Percentiles rank a stretch among this genome's conserved stretches.
Conservation (phyloP, 2,888 invertebrate genomes). For the Lycia hirtaria region DNA sequence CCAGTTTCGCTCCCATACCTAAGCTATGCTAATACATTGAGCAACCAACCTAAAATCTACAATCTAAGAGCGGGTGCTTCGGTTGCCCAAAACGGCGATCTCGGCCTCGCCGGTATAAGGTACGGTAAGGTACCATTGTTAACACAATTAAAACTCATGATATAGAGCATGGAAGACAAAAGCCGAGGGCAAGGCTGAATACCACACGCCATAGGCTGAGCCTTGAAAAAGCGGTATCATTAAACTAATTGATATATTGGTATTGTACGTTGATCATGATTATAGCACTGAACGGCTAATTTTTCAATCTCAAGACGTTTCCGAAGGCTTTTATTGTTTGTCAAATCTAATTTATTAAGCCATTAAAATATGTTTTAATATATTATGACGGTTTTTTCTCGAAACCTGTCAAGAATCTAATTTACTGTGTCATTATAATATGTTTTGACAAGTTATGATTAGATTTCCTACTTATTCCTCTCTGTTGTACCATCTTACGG, state of each 20-base stretch:
- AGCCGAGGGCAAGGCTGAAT: conserved; percentile 65
- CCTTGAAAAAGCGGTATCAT: conserved; percentile 39
- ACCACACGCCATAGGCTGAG: conserved; percentile 54
- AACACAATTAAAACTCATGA: conserved; percentile 69
- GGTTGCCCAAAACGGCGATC: conserved; percentile 55
- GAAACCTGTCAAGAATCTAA: no score
- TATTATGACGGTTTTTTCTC: no score
- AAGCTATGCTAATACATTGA: conserved; percentile 50
- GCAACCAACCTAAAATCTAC: conserved; percentile 48
- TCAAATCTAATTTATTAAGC: no score
- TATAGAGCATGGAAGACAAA: conserved; percentile 56
- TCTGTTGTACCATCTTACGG: no score
- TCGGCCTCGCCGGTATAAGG: conserved; percentile 63
- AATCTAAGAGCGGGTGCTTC: conserved; percentile 44
- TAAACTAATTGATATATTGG: conserved; percentile 27
- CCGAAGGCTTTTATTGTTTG: no score
- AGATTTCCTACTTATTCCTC: no score
- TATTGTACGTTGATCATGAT: neutral
- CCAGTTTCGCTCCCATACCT: conserved; percentile 40
- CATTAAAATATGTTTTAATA: no score
- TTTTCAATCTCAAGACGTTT: neutral
- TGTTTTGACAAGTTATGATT: no score
- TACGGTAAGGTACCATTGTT: conserved; percentile 72
- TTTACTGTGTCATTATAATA: no score
- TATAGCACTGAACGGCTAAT: neutral